Evolutionary conservation across 23 tunicate genomes (phyloP).

Genomic region (Ascidia mentula): DNA sequence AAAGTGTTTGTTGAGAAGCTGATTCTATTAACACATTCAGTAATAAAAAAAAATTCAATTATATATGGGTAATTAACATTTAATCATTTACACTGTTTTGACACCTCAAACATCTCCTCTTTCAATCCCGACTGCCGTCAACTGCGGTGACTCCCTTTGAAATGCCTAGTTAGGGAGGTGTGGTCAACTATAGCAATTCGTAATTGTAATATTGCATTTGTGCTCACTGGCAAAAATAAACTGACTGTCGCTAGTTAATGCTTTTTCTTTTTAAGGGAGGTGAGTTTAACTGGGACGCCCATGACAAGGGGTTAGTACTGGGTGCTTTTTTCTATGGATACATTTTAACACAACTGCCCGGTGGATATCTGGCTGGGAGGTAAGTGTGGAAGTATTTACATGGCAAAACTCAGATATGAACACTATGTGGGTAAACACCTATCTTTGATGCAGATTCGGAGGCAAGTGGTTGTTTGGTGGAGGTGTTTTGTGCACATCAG

Average conservation of each 20-base stretch:
- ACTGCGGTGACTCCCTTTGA: too few relatives aligned
- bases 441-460: conserved; percentile 58
- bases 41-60: too few relatives aligned
- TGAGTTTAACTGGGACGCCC: conserved; percentile 80
- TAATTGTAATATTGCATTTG: too few relatives aligned
- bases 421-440: neutral
- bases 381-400: neutral
- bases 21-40: too few relatives aligned
- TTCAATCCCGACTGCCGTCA: too few relatives aligned
- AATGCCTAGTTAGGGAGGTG: neutral
- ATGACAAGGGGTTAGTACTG: conserved; percentile 52
- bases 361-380: conserved; percentile 81
- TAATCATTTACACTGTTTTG: too few relatives aligned
- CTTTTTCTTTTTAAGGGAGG: conserved; percentile 42
- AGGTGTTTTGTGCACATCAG: conserved; percentile 89
- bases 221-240: too few relatives aligned
- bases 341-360: conserved; percentile 70
- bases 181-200: too few relatives aligned
- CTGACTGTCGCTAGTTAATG: too few relatives aligned
- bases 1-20: too few relatives aligned
- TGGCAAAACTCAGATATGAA: neutral
- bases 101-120: too few relatives aligned
- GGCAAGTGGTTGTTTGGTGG: conserved; percentile 76
- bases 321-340: conserved; percentile 96
- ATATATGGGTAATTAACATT: too few relatives aligned